phyloP scores from a whole-genome alignment of 2,888 invertebrate genomes.

The Brachylomia viminalis region DNA sequence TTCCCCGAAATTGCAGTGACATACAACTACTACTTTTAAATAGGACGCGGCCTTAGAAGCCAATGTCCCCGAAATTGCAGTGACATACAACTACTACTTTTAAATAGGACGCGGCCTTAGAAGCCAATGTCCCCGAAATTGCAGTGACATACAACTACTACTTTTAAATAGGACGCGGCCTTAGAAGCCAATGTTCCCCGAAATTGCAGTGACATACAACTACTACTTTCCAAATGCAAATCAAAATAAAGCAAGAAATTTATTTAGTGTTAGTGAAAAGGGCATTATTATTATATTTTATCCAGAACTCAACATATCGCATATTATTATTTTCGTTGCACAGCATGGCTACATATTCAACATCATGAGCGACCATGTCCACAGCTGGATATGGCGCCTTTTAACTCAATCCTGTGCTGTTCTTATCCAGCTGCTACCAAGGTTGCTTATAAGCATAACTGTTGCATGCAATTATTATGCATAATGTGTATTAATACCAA shows the following conservation, averaged over 20 bases:
- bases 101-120: too few species aligned
- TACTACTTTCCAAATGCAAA: not conserved
- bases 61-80: not conserved
- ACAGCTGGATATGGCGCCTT: not conserved
- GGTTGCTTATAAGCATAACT: conserved; percentile 14
- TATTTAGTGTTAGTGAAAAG: not conserved
- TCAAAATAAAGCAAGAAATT: not conserved
- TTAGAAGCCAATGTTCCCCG: not conserved
- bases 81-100: not conserved
- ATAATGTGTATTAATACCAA: not conserved
- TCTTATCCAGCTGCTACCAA: not conserved
- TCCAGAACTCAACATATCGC: not conserved
- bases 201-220: not conserved
- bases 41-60: too few species aligned
- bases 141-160: not conserved
- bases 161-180: too few species aligned
- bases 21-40: not conserved
- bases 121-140: not conserved
- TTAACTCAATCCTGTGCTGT: not conserved
- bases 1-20: not conserved
- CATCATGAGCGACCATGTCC: too few species aligned
- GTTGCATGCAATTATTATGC: conserved; percentile 17
- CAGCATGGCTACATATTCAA: not conserved
- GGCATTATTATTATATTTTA: not conserved
- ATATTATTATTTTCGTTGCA: not conserved